phyloP scores from a whole-genome alignment of 1,140 invertebrate species.

The Leptinotarsa lineolata region DNA sequence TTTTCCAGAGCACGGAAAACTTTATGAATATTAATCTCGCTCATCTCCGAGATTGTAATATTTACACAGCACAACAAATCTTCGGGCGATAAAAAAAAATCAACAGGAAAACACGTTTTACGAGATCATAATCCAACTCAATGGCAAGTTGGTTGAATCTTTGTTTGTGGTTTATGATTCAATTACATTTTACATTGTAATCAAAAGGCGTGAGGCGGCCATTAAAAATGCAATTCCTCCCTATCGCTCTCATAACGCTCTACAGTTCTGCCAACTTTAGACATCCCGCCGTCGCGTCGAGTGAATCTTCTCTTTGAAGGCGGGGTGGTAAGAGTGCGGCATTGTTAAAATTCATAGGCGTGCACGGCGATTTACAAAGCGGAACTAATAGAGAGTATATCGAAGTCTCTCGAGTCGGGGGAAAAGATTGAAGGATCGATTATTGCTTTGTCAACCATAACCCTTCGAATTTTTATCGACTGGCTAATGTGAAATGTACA shows the following conservation, averaged over 20 bases:
- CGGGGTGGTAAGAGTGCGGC: background rate
- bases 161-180: slow-evolving; percentile 6
- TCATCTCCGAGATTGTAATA: no score
- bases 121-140: background rate
- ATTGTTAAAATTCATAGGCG: slow-evolving; percentile 3
- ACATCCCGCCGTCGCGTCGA: background rate
- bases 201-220: background rate
- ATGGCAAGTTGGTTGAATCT: slow-evolving; percentile 6
- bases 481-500: no score
- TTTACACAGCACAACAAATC: no score
- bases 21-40: no score
- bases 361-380: background rate
- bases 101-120: slow-evolving; percentile 8
- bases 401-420: background rate
- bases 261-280: slow-evolving; percentile 4
- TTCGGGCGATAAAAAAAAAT: background rate
- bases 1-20: no score
- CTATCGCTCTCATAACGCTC: slow-evolving; percentile 5
- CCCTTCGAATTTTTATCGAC: no score
- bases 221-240: slow-evolving; percentile 8
- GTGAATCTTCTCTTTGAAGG: background rate
- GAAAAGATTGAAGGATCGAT: background rate
- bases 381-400: background rate
- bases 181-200: slow-evolving; percentile 9
- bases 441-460: no score